Evolutionary conservation across 2,888 invertebrate species (phyloP).

Genomic region (Tetheella fluctuosa): DNA sequence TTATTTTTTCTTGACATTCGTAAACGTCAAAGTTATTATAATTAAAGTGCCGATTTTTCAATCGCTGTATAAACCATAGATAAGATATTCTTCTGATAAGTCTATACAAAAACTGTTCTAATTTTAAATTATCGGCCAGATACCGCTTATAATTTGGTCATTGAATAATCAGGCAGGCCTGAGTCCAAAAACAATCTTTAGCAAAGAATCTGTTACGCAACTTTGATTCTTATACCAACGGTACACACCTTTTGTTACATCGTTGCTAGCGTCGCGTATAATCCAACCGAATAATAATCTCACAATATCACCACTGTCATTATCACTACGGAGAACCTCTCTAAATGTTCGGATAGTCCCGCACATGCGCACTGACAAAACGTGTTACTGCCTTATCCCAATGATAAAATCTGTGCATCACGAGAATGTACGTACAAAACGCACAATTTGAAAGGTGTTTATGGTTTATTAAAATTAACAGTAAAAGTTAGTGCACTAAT

Average conservation of each 20-base stretch:
- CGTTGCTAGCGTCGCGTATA: constrained; percentile 30
- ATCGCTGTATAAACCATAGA: too few relatives aligned
- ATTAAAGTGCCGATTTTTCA: too few relatives aligned
- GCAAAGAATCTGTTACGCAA: constrained; percentile 28
- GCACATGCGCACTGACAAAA: constrained; percentile 56
- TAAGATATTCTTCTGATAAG: too few relatives aligned
- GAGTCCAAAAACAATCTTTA: constrained; percentile 23
- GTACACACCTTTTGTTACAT: constrained; percentile 50
- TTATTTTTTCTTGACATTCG: too few relatives aligned
- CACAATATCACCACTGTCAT: constrained; percentile 25
- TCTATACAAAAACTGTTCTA: too few relatives aligned
- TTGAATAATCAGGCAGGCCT: too few relatives aligned
- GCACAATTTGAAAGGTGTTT: neutral
- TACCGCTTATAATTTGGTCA: too few relatives aligned
- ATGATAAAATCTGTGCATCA: constrained; percentile 7
- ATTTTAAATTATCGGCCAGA: too few relatives aligned
- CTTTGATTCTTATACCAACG: constrained; percentile 31
- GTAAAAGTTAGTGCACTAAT: neutral
- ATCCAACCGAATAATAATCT: constrained; percentile 35
- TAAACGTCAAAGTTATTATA: too few relatives aligned
- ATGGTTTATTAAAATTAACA: constrained; percentile 18
- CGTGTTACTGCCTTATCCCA: constrained; percentile 17
- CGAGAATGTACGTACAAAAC: neutral
- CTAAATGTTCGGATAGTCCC: constrained; percentile 31
- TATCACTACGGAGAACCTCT: constrained; percentile 27